phyloP scores from a whole-genome alignment of 2,888 invertebrate species.

The Cepaea hortensis region DNA sequence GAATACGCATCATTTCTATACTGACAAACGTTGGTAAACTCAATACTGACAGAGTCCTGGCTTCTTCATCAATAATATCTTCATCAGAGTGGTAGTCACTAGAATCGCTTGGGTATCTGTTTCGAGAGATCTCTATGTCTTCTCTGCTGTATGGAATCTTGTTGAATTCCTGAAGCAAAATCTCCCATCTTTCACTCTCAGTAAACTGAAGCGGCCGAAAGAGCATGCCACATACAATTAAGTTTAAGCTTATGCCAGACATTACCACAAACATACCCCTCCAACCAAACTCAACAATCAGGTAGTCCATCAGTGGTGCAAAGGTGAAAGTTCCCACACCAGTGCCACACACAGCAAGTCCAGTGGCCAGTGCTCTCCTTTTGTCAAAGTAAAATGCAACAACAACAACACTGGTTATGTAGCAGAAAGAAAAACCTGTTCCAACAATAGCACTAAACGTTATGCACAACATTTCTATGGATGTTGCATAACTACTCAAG shows the following conservation, averaged over 20 bases:
- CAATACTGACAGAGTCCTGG: slow-evolving; percentile 34
- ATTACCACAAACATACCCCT: slow-evolving; percentile 73
- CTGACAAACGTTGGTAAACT: slow-evolving; percentile 44
- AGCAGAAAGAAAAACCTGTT: slow-evolving; percentile 74
- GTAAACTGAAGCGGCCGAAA: slow-evolving; percentile 70
- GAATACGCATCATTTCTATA: not conserved
- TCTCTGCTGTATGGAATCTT: slow-evolving; percentile 57
- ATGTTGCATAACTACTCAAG: slow-evolving; percentile 68
- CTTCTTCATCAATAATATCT: slow-evolving; percentile 19
- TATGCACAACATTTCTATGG: slow-evolving; percentile 71
- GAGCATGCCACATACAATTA: slow-evolving; percentile 73
- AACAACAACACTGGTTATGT: slow-evolving; percentile 75
- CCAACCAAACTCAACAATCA: slow-evolving; percentile 73
- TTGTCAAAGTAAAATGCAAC: slow-evolving; percentile 76
- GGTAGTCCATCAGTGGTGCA: slow-evolving; percentile 71
- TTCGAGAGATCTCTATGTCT: slow-evolving; percentile 30
- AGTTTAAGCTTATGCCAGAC: slow-evolving; percentile 71
- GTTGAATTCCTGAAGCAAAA: slow-evolving; percentile 66
- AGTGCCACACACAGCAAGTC: slow-evolving; percentile 75
- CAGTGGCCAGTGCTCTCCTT: slow-evolving; percentile 75
- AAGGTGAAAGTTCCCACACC: slow-evolving; percentile 75
- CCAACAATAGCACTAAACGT: slow-evolving; percentile 74
- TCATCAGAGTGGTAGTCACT: slow-evolving; percentile 31
- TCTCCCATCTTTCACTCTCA: slow-evolving; percentile 60
- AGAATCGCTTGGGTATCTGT: slow-evolving; percentile 35